phyloP scores from a whole-genome alignment of 2,113 vertebrate genomes.

The Craseonycteris thonglongyai region DNA sequence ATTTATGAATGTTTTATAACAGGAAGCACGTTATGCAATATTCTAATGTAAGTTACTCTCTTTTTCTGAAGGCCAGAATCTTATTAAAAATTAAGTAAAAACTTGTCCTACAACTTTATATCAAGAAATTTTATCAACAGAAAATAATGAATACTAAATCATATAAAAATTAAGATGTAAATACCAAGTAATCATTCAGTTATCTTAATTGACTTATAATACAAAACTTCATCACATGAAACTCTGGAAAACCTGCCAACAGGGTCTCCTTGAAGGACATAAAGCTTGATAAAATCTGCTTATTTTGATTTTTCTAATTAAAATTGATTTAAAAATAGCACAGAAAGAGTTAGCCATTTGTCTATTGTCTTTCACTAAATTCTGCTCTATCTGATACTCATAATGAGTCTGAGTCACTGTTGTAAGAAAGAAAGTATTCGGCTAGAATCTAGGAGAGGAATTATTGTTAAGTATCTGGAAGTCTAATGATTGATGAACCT shows the following conservation, averaged over 20 bases:
- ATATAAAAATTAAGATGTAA: not conserved
- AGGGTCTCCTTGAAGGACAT: not conserved
- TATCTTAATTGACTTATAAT: not conserved
- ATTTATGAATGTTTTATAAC: not conserved
- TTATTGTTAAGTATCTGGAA: not conserved
- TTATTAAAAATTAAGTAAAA: not conserved
- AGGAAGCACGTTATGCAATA: not conserved
- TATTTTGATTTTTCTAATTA: constrained; percentile 14
- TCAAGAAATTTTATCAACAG: not conserved
- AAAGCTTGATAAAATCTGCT: not conserved
- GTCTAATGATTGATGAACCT: not conserved
- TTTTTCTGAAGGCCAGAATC: not conserved
- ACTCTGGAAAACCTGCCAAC: not conserved
- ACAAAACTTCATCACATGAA: not conserved
- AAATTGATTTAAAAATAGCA: not conserved
- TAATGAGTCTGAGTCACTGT: not conserved
- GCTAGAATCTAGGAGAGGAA: not conserved
- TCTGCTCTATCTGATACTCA: not conserved
- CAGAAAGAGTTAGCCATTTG: not conserved
- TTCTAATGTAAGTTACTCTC: not conserved
- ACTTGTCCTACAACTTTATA: not conserved
- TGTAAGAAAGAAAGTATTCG: not conserved
- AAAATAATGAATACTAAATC: not conserved
- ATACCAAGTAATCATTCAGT: not conserved
- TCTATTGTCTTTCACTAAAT: not conserved